Conservation (phyloP, 2,888 invertebrate genomes). For the Eilema sororculum region DNA sequence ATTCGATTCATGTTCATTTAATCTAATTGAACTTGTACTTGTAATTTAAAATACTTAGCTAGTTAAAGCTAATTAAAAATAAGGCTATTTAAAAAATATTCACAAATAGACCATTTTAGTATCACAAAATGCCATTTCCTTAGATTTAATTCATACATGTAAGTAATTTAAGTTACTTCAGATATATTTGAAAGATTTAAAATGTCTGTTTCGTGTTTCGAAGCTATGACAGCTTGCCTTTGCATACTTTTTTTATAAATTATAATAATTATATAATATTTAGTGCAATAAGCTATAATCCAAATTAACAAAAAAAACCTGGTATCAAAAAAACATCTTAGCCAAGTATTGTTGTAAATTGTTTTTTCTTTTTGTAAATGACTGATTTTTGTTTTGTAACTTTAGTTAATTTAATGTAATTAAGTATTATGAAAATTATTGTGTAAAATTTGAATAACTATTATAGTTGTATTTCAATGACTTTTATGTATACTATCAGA, state of each 20-base stretch:
- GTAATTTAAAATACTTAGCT: constrained; percentile 18
- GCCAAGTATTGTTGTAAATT: constrained; percentile 57
- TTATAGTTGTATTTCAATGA: constrained; percentile 48
- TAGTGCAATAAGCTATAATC: constrained; percentile 69
- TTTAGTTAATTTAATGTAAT: constrained; percentile 74
- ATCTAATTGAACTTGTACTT: constrained; percentile 35
- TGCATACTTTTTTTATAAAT: constrained; percentile 42
- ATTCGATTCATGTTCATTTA: constrained; percentile 24
- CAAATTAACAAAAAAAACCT: constrained; percentile 57
- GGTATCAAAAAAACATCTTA: constrained; percentile 36
- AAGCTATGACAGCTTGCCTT: constrained; percentile 43
- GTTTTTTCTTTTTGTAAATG: constrained; percentile 69
- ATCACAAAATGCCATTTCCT: constrained; percentile 63
- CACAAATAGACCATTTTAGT: constrained; percentile 44
- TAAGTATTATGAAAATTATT: constrained; percentile 62
- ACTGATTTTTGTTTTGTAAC: constrained; percentile 76
- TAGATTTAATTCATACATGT: constrained; percentile 49
- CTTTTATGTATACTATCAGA: background rate
- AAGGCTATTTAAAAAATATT: constrained; percentile 38
- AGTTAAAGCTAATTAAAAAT: constrained; percentile 7
- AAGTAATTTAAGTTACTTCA: constrained; percentile 41
- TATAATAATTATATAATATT: constrained; percentile 32
- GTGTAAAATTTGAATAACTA: constrained; percentile 62
- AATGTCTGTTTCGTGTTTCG: constrained; percentile 21
- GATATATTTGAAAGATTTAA: constrained; percentile 22